phyloP scores from a whole-genome alignment of 2,113 vertebrate species.

The Siniperca chuatsi region DNA sequence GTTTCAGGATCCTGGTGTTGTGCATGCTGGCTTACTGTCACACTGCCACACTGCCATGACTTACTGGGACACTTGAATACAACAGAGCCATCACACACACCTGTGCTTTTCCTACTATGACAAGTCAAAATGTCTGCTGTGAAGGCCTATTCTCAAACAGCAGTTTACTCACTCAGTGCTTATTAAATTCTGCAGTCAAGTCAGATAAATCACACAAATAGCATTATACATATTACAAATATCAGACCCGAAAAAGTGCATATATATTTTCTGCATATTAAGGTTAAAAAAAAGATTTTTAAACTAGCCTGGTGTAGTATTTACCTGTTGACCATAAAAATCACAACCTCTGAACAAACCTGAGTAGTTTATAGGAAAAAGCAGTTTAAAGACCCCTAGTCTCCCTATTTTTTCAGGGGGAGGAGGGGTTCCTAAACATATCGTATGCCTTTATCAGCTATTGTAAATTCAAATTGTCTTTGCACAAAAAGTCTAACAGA shows the following conservation, averaged over 20 bases:
- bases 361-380: not conserved
- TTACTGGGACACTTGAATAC: not conserved
- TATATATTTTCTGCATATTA: not conserved
- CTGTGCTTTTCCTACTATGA: not conserved
- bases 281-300: not conserved
- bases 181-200: not conserved
- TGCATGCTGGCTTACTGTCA: not conserved
- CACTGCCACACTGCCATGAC: not conserved
- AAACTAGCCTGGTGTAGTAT: not conserved
- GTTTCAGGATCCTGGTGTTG: not conserved
- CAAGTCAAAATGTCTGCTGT: not conserved
- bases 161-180: not conserved
- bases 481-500: constrained; percentile 33
- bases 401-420: not conserved
- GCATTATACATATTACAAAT: not conserved
- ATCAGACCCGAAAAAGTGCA: not conserved
- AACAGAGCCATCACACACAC: not conserved
- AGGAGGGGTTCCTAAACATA: not conserved
- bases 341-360: not conserved
- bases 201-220: not conserved
- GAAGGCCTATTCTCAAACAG: not conserved
- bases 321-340: not conserved
- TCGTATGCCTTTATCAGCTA: not conserved
- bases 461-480: not conserved
- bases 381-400: not conserved